These are phyloP conservation scores for Siderastrea siderea DNA, from an alignment of 92 coral and sea anemone species.

Conservation along the genomic window DNA sequence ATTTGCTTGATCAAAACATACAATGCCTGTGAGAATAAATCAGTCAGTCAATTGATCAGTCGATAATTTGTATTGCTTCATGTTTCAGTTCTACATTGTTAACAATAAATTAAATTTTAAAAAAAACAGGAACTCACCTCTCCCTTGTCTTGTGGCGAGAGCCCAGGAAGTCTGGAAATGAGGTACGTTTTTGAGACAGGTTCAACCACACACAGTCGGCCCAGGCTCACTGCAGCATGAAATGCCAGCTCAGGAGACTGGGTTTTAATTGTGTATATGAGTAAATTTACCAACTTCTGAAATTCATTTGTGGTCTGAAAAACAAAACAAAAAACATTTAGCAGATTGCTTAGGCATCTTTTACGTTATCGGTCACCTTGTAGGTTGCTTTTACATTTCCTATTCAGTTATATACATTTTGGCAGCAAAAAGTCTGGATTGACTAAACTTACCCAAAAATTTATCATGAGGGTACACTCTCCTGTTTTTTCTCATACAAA, in stretches of 20 bases:
- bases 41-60: background rate
- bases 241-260: constrained; percentile 82
- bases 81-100: background rate
- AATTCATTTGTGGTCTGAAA: constrained; percentile 85
- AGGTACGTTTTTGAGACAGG: constrained; percentile 88
- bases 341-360: too few species aligned
- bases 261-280: constrained; percentile 77
- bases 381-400: too few species aligned
- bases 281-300: constrained; percentile 63
- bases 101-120: background rate
- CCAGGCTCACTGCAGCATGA: constrained; percentile 90
- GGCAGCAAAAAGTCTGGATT: too few species aligned
- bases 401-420: too few species aligned
- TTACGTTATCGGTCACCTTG: too few species aligned
- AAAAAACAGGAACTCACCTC: constrained; percentile 68
- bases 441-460: too few species aligned
- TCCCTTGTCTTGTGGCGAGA: constrained; percentile 75
- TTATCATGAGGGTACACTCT: too few species aligned
- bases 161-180: constrained; percentile 64
- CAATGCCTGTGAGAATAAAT: constrained; percentile 74
- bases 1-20: constrained; percentile 91
- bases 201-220: constrained; percentile 89
- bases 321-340: background rate
- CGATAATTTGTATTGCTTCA: background rate
- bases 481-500: too few species aligned